Conservation (phyloP, 2,113 vertebrate genomes). For the Ondatra zibethicus region DNA sequence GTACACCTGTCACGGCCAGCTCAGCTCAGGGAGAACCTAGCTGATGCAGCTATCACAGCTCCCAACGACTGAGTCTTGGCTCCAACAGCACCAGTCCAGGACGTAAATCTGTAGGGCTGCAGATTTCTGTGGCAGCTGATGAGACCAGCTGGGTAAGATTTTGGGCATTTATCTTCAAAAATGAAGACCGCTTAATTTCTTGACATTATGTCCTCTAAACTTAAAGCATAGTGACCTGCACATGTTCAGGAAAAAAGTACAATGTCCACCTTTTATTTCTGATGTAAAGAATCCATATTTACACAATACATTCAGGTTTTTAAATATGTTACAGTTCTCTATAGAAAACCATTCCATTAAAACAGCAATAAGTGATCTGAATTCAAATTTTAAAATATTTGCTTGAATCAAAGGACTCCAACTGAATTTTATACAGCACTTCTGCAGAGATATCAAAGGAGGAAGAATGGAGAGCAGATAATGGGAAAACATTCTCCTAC, state of each 20-base stretch:
- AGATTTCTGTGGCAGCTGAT: not conserved
- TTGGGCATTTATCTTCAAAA: not conserved
- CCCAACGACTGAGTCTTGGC: not conserved
- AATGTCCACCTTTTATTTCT: conserved; percentile 85
- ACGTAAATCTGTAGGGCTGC: not conserved
- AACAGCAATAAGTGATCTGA: conserved; percentile 84
- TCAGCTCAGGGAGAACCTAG: not conserved
- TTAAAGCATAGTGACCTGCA: not conserved
- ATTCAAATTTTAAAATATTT: conserved; percentile 81
- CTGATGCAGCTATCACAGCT: not conserved
- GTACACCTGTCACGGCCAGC: accelerated
- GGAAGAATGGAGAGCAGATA: not conserved
- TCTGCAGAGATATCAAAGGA: conserved; percentile 40
- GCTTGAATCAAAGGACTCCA: conserved; percentile 76
- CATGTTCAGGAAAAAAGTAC: conserved; percentile 77
- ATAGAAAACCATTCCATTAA: conserved; percentile 85
- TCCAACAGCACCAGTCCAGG: not conserved
- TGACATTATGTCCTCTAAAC: conserved; percentile 42
- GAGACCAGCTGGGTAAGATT: not conserved
- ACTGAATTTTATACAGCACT: conserved; percentile 76
- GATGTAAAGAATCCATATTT: conserved; percentile 87
- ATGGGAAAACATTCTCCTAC: not conserved
- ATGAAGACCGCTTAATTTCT: not conserved
- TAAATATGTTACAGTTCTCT: conserved; percentile 86
- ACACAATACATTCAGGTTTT: conserved; percentile 88